Base-by-base conservation (phyloP, 2,888 invertebrate species). In the Epistrophella euchroma region DNA sequence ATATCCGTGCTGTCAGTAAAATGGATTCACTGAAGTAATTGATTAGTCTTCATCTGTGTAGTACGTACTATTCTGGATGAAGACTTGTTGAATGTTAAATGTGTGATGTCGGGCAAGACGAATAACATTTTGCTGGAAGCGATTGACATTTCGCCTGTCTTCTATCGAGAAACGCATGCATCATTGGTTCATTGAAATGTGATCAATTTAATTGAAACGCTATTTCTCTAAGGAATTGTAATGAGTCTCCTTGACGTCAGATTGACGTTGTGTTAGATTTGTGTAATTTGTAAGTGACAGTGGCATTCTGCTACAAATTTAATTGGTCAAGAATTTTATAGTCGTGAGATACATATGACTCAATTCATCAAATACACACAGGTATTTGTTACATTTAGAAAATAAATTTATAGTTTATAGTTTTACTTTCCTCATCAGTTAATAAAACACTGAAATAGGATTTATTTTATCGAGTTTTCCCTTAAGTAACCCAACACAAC, bases 71-170 rank as follows among this genome's bases (percentile, higher is more conserved):
- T 60, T 70, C 47, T 80, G 22, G 68, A 70, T 74, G 50, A 56
- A 73, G 66, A 85, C 85, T 85, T 85, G 85, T 85, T 85, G 85
- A 78, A 74, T 73, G 52, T 47, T 35, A 35, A 35, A 40, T 58
- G 62, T 62, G 28, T 66, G 32, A 66, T 60, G 68, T 28, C 52
- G 9, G 47, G 40, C 45, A 35, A 43, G 50, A 43, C 40, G 17
- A 64, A 66, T 19, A 45, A 58, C 43, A 68, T 68, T 68, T 50
- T 40, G n/a, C 56, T 76, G 37, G 47, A 50, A 76, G 40, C 35
- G 56, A 68, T 76, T 55, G 75, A 35, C 71, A 71, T 77, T 77
- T 50, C 9, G 58, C 22, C 55, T 82, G 70, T 66, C 50, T 19
- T 19, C 28, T 66, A 47, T 43, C 11, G 47, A 43, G 56, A 55